phyloP scores from a whole-genome alignment of 2,888 invertebrate species.

The Caradrina clavipalpis region DNA sequence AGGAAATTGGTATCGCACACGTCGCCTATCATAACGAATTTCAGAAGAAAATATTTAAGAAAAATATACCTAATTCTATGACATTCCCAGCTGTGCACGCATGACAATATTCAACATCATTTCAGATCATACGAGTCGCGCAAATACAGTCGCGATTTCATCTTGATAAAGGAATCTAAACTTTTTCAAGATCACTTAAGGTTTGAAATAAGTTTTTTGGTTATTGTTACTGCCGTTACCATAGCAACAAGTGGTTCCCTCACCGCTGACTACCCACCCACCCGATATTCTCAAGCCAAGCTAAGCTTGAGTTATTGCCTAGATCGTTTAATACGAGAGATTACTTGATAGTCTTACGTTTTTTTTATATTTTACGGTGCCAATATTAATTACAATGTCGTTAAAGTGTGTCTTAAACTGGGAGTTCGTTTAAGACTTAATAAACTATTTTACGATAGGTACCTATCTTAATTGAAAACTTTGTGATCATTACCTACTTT shows the following conservation, averaged over 20 bases:
- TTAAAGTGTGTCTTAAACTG: slow-evolving; percentile 4
- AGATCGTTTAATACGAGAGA: slow-evolving; percentile 71
- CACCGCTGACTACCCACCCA: slow-evolving; percentile 67
- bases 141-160: slow-evolving; percentile 51
- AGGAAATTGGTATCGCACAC: slow-evolving; percentile 14
- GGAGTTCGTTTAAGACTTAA: neutral
- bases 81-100: slow-evolving; percentile 58
- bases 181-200: slow-evolving; percentile 41
- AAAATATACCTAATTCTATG: slow-evolving; percentile 37
- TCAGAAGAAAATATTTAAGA: slow-evolving; percentile 38
- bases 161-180: slow-evolving; percentile 38
- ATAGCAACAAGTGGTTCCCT: slow-evolving; percentile 84
- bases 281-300: slow-evolving; percentile 67
- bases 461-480: neutral
- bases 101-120: slow-evolving; percentile 68
- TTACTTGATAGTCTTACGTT: slow-evolving; percentile 62
- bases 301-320: slow-evolving; percentile 81
- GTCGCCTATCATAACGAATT: slow-evolving; percentile 18
- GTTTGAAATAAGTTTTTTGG: slow-evolving; percentile 53
- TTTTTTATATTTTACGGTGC: slow-evolving; percentile 32
- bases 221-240: slow-evolving; percentile 71
- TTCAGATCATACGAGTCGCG: slow-evolving; percentile 65
- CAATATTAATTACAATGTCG: slow-evolving; percentile 26
- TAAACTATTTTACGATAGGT: neutral
- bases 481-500: neutral